Conservation (phyloP, 2,113 vertebrate species). For the Mobula hypostoma region DNA sequence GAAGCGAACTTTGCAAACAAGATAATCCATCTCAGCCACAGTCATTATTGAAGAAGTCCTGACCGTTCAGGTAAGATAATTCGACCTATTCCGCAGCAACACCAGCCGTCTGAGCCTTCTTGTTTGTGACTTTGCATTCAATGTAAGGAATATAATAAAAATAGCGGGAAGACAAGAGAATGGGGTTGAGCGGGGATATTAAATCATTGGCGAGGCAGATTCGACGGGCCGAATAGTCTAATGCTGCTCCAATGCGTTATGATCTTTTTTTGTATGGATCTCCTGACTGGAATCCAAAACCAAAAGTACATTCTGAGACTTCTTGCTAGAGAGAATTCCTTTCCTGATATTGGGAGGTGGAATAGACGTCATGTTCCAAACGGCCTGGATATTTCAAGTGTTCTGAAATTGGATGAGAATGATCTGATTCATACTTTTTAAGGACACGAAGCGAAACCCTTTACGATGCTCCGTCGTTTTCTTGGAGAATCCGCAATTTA, state of each 20-base stretch:
- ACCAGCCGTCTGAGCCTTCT: background rate
- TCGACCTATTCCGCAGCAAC: rapidly evolving
- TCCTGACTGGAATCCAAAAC: background rate
- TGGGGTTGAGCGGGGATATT: no score
- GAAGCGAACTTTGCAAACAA: background rate
- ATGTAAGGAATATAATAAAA: background rate
- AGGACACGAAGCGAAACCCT: background rate
- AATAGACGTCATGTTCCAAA: background rate
- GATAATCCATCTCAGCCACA: background rate
- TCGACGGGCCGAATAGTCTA: no score
- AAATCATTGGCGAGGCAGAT: no score
- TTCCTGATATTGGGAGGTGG: no score
- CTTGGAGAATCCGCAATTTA: background rate
- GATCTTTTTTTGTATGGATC: no score
- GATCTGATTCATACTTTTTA: background rate
- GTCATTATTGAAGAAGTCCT: background rate
- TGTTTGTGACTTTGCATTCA: background rate
- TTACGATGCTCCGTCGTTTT: background rate
- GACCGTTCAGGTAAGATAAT: background rate
- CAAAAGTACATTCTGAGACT: background rate
- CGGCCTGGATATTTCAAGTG: background rate
- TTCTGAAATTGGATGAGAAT: background rate
- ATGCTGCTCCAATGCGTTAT: no score
- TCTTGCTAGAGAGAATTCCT: background rate
- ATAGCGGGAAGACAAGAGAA: background rate